A percentile compares a stretch with the other conserved stretches of the same genome.
Conservation (phyloP, 1,140 invertebrate species). For the Drosophila athabasca region DNA sequence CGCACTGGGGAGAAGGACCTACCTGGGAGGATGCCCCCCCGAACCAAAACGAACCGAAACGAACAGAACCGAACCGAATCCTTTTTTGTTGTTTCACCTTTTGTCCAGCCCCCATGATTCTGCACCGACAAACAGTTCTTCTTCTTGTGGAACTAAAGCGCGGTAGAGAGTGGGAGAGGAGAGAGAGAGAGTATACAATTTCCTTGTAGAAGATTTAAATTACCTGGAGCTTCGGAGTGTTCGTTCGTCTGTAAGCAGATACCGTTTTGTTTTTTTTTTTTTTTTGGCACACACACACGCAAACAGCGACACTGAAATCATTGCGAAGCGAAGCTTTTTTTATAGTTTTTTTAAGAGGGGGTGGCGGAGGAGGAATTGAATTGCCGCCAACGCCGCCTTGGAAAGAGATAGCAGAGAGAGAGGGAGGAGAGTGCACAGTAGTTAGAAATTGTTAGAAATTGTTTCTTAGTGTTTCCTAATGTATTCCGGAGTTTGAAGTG, state of each 20-base stretch:
- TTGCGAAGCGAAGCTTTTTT: constrained; percentile 44
- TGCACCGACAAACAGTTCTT: constrained; percentile 20
- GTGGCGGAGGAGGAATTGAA: constrained; percentile 15
- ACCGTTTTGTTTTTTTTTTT: constrained; percentile 48
- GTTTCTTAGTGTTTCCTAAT: too few species aligned
- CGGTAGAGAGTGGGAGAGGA: constrained; percentile 1
- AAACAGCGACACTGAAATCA: constrained; percentile 34
- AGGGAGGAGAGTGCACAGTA: constrained; percentile 6
- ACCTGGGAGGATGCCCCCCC: constrained; percentile 31
- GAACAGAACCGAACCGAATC: not conserved
- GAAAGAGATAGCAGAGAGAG: constrained; percentile 11
- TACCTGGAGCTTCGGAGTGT: constrained; percentile 44
- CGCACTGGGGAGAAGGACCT: constrained; percentile 37
- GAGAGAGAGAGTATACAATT: constrained; percentile 59
- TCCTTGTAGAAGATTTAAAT: constrained; percentile 70
- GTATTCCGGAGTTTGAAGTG: too few species aligned
- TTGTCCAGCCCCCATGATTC: constrained; percentile 65
- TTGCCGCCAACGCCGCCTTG: constrained; percentile 38
- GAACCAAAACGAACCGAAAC: too few species aligned
- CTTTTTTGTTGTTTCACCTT: constrained; percentile 21
- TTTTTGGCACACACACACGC: constrained; percentile 25
- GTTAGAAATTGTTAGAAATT: not conserved
- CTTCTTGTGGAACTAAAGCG: constrained; percentile 5
- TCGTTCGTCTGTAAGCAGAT: constrained; percentile 74
- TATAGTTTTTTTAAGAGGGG: constrained; percentile 17